Evolutionary conservation across 2,113 vertebrate genomes (phyloP).

Genomic region (Phyllostomus discolor): DNA sequence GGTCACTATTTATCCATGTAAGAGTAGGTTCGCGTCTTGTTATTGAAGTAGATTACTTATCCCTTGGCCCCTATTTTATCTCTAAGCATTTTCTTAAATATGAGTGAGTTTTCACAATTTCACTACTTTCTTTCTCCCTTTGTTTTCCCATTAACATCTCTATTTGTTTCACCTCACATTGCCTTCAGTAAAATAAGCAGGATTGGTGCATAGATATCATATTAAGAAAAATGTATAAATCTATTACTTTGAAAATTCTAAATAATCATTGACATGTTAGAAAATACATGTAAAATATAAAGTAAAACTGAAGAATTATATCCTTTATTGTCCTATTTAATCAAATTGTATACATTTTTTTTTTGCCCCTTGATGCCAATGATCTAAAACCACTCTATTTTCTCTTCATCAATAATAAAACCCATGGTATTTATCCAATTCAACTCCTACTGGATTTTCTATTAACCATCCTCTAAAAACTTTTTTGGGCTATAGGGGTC

Average conservation of each 20-base stretch:
- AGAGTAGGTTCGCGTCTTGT: background rate
- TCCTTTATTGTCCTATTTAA: background rate
- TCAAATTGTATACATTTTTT: background rate
- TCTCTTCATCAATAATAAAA: background rate
- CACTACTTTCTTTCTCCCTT: background rate
- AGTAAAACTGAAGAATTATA: background rate
- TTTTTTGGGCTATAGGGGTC: background rate
- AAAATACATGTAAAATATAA: background rate
- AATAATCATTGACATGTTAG: background rate
- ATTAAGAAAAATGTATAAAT: background rate
- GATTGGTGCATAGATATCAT: background rate
- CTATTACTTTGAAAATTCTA: background rate
- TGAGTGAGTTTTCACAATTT: background rate
- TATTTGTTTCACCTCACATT: background rate
- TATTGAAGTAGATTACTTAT: background rate
- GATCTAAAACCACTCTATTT: background rate
- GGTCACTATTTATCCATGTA: background rate
- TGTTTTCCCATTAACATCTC: background rate
- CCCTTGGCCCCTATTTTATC: background rate
- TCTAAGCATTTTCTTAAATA: background rate
- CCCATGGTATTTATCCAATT: background rate
- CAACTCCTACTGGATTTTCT: background rate
- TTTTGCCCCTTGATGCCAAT: background rate
- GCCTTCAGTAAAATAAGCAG: background rate
- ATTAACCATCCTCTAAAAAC: background rate